Conservation (phyloP, 2,888 invertebrate species). For the Ligdia adustata region DNA sequence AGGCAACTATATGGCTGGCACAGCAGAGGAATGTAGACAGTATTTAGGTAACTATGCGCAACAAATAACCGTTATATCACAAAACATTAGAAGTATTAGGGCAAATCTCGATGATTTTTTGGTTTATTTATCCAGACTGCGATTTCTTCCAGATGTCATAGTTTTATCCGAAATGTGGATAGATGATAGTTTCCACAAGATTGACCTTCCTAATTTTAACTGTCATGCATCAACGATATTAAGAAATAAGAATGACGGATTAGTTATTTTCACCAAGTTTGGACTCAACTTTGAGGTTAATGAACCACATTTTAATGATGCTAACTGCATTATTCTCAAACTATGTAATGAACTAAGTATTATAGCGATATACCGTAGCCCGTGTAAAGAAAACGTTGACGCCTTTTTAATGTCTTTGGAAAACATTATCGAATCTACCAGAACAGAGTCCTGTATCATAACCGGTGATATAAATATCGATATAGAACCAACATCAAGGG, state of each 20-base stretch:
- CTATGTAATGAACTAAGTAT: no score
- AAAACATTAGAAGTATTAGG: not conserved
- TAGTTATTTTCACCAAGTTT: no score
- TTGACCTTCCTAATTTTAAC: not conserved
- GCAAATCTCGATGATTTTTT: not conserved
- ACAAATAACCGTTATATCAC: not conserved
- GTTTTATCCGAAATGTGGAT: not conserved
- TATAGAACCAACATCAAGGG: not conserved
- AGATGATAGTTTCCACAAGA: not conserved
- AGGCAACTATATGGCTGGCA: not conserved
- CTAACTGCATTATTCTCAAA: no score
- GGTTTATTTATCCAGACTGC: not conserved
- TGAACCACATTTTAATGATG: no score
- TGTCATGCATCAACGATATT: not conserved
- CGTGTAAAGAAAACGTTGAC: no score
- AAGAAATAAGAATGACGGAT: not conserved
- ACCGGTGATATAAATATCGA: not conserved
- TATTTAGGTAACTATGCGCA: not conserved
- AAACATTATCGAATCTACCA: no score
- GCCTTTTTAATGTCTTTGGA: no score
- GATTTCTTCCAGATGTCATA: not conserved
- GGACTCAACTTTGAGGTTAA: no score
- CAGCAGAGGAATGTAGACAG: not conserved
- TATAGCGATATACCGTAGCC: no score
- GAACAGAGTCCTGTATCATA: no score